Evolutionary conservation across 37 sponge, comb jelly and placozoan genomes (phyloP), one percentile per base, ranked within the genome.

Genomic region (Bolinopsis microptera): DNA sequence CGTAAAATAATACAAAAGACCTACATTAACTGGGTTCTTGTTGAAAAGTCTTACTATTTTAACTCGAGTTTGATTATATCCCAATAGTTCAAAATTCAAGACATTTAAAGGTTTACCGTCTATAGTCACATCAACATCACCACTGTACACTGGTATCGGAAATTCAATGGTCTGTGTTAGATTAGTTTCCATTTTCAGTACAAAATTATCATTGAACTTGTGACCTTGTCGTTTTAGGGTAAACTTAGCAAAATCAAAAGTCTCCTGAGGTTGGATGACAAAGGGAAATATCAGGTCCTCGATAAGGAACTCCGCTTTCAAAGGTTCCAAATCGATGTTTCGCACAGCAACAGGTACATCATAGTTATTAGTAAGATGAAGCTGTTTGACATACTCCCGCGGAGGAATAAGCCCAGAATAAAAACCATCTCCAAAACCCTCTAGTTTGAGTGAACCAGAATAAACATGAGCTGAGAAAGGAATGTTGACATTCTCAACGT

Each of bases 341-440:
- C 39, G 38, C 13, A 86, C 61, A 22, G 90, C 90, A 28, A 86
- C 36, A 26, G 90, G 90, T 3, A 86, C 90, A 18, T 86, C 61
- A 86, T 86, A 86, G 24, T 28, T 41, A 41, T 86, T 86, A n/a
- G 48, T 39, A 27, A 86, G 24, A 0, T 36, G 8, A 25, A 86
- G 24, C 36, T 23, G 25, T 34, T 86, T 86, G 26, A 41, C 61
- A 86, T 86, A 41, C 8, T 33, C 38, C 61, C 90, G 90, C 0
- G 90, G 90, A 23, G 35, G n/a, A 24, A 86, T 39, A 21, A 24
- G n/a, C 3, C 90, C 90, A 9, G 61, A 41, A 27, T 86, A 86
- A 41, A 86, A 86, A 22, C 90, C 90, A 39, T 86, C 90, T 16
- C 36, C 61, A 41, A 86, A 86, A 41, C 90, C 90, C 61, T 35